Base-by-base conservation (phyloP, 2,113 vertebrate species). In the Pipa parva region DNA sequence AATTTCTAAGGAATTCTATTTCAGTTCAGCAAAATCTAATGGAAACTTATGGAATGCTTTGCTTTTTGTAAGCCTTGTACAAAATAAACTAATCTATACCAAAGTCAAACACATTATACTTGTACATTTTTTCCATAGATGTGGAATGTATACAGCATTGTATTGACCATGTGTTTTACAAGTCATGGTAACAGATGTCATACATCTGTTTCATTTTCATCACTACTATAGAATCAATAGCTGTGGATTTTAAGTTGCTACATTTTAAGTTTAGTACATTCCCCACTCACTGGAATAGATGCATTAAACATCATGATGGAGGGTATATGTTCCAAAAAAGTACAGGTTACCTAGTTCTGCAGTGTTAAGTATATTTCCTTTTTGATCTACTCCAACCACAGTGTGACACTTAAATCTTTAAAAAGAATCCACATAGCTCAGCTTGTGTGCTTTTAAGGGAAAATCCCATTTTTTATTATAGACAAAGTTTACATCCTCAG, bases 1-100 rank as follows among this genome's bases (percentile, higher is more conserved):
- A 70, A 70, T 70, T 70, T 70, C 48, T 54, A 70, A 70, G 58
- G 66, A 70, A 70, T 70, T 70, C 66, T 54, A 61, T 70, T 50
- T 70, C 45, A 61, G 39, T 61, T 52, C 46, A 70, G 48, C 66
- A 70, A 54, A 70, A 61, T 51, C 52, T 61, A 54, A 52, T 61
- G 49, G 48, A 70, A 69, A 60, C 56, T 39, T 52, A 37, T 50
- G 55, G 54, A 68, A 68, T 68, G 56, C 65, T 51, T 70, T 70
- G 57, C 24, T 70, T 70, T 54, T 70, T 54, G 54, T 54, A 70
- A 70, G 66, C 58, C 58, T 39, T 61, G 57, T 54, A 37, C 66
- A 70, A 61, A 70, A 70, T 54, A 70, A 61, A 70, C 57, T 61
- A 42, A 45, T 70, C 66, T 52, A 24, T 61, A 18, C 46, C 21